Conservation (phyloP, 2,113 vertebrate species). For the Pollimyrus isidori region DNA sequence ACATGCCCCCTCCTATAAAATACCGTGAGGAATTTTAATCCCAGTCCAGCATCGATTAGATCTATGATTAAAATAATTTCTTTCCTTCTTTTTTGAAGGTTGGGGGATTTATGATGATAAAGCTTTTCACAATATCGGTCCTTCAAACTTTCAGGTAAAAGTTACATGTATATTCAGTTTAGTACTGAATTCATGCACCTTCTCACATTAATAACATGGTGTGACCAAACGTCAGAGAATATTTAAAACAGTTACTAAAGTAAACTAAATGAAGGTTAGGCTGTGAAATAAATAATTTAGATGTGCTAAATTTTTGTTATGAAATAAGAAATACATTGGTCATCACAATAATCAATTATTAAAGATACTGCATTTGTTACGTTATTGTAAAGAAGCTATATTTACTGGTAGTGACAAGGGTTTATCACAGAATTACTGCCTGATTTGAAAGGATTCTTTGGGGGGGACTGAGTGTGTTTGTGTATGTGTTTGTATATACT, state of each 20-base stretch:
- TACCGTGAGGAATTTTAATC: neutral
- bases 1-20: neutral
- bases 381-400: neutral
- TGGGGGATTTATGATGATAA: neutral
- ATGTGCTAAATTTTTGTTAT: neutral
- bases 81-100: neutral
- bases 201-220: neutral
- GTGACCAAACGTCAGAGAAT: neutral
- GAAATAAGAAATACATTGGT: neutral
- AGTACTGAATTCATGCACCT: neutral
- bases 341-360: neutral
- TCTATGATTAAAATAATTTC: neutral
- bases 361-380: neutral
- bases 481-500: neutral
- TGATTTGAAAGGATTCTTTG: neutral
- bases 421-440: neutral
- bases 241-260: neutral
- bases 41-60: neutral
- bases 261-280: neutral
- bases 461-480: neutral
- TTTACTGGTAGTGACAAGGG: neutral
- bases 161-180: neutral
- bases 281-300: neutral
- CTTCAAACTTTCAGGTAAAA: neutral
- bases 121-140: neutral